Conservation (phyloP, 2,113 vertebrate genomes). For the Varanus salvator region DNA sequence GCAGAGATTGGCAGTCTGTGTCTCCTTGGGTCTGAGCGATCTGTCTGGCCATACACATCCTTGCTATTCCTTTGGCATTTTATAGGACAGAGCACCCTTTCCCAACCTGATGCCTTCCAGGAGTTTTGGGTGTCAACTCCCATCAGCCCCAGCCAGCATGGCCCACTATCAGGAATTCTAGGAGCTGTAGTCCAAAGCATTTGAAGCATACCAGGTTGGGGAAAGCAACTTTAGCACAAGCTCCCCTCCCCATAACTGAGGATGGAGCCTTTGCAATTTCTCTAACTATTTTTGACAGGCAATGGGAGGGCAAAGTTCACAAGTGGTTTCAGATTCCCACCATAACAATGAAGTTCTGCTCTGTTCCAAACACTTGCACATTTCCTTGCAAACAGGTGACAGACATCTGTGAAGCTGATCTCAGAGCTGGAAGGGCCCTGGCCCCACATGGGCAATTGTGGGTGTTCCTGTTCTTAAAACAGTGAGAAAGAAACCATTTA, state of each 20-base stretch:
- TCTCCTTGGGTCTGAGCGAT: constrained; percentile 41
- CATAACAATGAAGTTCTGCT: constrained; percentile 61
- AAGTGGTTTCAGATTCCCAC: constrained; percentile 66
- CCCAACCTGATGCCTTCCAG: too few species aligned
- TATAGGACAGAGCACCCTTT: constrained; percentile 32
- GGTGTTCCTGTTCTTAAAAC: constrained; percentile 64
- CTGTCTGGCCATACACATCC: constrained; percentile 10
- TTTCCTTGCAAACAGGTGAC: constrained; percentile 74
- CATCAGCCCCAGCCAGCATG: too few species aligned
- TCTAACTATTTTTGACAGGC: constrained; percentile 61
- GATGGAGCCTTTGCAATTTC: constrained; percentile 47
- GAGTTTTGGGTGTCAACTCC: too few species aligned
- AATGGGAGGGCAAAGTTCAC: constrained; percentile 63
- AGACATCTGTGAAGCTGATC: constrained; percentile 69
- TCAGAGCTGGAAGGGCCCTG: constrained; percentile 49
- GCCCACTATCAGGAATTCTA: too few species aligned
- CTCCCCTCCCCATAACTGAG: constrained; percentile 33
- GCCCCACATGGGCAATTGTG: constrained; percentile 60
- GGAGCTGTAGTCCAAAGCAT: too few species aligned
- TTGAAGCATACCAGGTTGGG: too few species aligned
- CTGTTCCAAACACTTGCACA: constrained; percentile 69
- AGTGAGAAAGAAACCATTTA: constrained; percentile 58
- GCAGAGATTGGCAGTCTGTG: constrained; percentile 42
- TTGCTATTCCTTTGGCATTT: constrained; percentile 42
- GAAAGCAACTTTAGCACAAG: constrained; percentile 47